A percentile compares a stretch with the other conserved stretches of the same genome.
Conservation (phyloP, 1,140 invertebrate species). For the Drosophila mojavensis region DNA sequence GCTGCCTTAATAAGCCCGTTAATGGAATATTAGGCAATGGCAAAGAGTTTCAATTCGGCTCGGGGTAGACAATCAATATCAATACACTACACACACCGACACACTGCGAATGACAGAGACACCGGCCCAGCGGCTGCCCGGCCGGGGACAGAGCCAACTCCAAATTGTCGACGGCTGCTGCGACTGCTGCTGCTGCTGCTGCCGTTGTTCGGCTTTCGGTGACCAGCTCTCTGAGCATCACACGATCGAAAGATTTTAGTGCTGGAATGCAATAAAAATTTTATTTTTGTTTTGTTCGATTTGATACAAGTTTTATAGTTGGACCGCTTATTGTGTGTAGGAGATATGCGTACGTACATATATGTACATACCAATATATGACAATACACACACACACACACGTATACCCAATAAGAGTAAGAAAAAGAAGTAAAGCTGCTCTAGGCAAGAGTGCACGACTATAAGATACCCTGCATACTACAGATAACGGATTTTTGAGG, state of each 20-base stretch:
- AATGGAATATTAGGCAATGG: constrained; percentile 83
- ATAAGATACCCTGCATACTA: background rate
- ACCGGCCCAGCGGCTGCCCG: constrained; percentile 25
- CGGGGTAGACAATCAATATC: constrained; percentile 54
- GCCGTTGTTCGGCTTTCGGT: constrained; percentile 8
- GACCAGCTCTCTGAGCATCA: constrained; percentile 54
- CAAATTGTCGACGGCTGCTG: constrained; percentile 37
- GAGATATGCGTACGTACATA: constrained; percentile 41
- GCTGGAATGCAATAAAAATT: constrained; percentile 81
- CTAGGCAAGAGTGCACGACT: no score
- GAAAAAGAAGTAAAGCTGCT: no score
- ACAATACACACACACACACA: constrained; percentile 23
- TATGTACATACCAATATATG: constrained; percentile 9
- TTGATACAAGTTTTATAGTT: constrained; percentile 83
- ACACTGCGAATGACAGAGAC: constrained; percentile 53
- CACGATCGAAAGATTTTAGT: constrained; percentile 80
- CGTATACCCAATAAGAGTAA: no score
- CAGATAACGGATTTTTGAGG: no score
- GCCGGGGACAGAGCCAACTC: constrained; percentile 23
- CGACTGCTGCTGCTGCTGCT: constrained; percentile 17
- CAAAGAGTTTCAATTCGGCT: constrained; percentile 72
- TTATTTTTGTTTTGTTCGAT: constrained; percentile 80
- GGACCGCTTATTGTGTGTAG: constrained; percentile 79
- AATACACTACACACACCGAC: constrained; percentile 52
- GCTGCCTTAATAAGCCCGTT: constrained; percentile 81